phyloP scores from a whole-genome alignment of 35 echinoderm and acorn worm species.

The Diadema setosum region DNA sequence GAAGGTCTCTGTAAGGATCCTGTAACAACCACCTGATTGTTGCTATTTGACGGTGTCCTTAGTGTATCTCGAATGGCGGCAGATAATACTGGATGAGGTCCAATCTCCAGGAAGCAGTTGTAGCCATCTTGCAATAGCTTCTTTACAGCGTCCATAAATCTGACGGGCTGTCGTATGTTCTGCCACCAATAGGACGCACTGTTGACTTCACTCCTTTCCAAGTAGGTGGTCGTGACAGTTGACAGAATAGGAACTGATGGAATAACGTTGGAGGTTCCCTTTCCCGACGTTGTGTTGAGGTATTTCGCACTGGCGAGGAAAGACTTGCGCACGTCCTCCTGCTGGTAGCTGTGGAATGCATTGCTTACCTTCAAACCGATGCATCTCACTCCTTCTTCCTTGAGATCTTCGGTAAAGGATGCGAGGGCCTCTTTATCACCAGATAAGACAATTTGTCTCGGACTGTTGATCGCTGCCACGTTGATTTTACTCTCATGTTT shows the following conservation, averaged over 20 bases:
- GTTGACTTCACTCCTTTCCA: constrained; percentile 57
- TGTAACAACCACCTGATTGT: constrained; percentile 61
- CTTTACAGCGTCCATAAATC: constrained; percentile 65
- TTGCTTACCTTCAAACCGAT: constrained; percentile 83
- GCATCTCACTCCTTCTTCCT: constrained; percentile 69
- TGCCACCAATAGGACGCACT: constrained; percentile 88
- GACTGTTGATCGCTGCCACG: constrained; percentile 90
- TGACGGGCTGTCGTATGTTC: constrained; percentile 80
- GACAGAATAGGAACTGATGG: constrained; percentile 89
- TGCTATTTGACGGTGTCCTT: constrained; percentile 29
- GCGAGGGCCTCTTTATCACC: constrained; percentile 76
- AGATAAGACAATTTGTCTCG: constrained; percentile 86
- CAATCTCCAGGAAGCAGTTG: constrained; percentile 85
- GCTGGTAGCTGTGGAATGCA: constrained; percentile 97
- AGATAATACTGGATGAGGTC: constrained; percentile 81
- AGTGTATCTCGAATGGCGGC: constrained; percentile 72
- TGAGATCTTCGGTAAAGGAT: constrained; percentile 51
- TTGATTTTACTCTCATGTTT: constrained; percentile 78
- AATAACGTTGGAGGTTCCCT: constrained; percentile 9
- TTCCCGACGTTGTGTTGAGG: constrained; percentile 14
- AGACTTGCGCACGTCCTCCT: constrained; percentile 75
- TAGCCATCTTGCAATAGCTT: constrained; percentile 81
- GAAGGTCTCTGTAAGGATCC: constrained; percentile 72
- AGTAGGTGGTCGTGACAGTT: constrained; percentile 65
- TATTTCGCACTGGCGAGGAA: constrained; percentile 80